phyloP scores from a whole-genome alignment of 2,888 invertebrate species.

The Opisthograptis luteolata region DNA sequence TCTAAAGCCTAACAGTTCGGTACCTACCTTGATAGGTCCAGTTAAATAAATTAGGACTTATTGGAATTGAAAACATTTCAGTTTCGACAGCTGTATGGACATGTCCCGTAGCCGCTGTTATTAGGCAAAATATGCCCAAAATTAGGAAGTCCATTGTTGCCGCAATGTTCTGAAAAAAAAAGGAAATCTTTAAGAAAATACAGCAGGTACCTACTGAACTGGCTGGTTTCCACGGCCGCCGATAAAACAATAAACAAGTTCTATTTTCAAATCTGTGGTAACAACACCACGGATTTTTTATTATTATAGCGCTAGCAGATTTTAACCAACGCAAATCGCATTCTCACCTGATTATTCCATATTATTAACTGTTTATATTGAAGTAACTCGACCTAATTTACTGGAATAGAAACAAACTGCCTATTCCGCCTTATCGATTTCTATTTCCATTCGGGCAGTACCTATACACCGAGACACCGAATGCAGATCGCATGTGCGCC shows the following conservation, averaged over 20 bases:
- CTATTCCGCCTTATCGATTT: slow-evolving; percentile 71
- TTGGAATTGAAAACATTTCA: slow-evolving; percentile 91
- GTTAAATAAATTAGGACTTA: slow-evolving; percentile 91
- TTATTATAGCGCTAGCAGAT: background rate
- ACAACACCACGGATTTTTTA: background rate
- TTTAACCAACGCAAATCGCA: background rate
- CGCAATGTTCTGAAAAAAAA: slow-evolving; percentile 40
- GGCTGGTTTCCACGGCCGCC: too few relatives aligned
- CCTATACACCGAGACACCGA: too few relatives aligned
- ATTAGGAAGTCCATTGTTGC: slow-evolving; percentile 14
- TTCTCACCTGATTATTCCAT: slow-evolving; percentile 32
- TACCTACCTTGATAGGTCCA: slow-evolving; percentile 91
- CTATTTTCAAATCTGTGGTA: slow-evolving; percentile 4
- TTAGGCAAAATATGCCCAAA: slow-evolving; percentile 41
- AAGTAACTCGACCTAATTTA: slow-evolving; percentile 36
- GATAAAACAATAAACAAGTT: background rate
- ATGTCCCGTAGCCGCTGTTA: slow-evolving; percentile 45
- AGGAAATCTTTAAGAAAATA: background rate
- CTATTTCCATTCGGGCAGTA: slow-evolving; percentile 59
- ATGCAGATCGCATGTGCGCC: slow-evolving; percentile 74
- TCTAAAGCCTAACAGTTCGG: too few relatives aligned
- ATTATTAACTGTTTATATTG: slow-evolving; percentile 26
- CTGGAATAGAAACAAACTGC: slow-evolving; percentile 40
- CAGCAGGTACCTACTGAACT: too few relatives aligned
- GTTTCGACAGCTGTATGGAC: slow-evolving; percentile 86